phyloP scores from a whole-genome alignment of 2,113 vertebrate genomes.

The Canis aureus region DNA sequence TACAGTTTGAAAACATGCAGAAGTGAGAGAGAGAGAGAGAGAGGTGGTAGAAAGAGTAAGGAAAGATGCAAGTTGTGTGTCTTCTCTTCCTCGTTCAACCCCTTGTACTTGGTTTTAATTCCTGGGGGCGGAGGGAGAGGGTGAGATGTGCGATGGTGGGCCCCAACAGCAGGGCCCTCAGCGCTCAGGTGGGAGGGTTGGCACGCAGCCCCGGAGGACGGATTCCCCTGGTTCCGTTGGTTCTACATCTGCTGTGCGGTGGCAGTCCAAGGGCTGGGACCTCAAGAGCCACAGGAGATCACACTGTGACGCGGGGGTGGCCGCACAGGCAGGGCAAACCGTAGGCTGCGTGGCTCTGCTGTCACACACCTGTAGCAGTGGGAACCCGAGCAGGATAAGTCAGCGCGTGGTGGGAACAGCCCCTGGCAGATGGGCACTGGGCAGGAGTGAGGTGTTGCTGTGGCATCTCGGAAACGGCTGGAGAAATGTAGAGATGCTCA shows the following conservation, averaged over 20 bases:
- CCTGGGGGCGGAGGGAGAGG: neutral
- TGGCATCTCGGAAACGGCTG: neutral
- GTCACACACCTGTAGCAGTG: neutral
- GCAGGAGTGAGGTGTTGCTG: neutral
- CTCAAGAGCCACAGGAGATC: neutral
- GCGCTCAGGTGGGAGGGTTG: neutral
- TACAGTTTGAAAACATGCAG: neutral
- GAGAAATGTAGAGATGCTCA: neutral
- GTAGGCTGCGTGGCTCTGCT: neutral
- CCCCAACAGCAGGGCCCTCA: neutral
- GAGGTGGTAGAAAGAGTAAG: neutral
- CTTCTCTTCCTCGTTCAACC: neutral
- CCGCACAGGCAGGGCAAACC: neutral
- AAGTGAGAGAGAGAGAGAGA: neutral
- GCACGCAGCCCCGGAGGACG: neutral
- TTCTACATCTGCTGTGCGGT: no score
- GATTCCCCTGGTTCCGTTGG: neutral
- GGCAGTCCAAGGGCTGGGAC: neutral
- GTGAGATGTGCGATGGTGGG: neutral
- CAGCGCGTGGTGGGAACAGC: neutral
- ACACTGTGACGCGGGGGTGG: accelerated
- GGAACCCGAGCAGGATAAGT: neutral
- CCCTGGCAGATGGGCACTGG: neutral
- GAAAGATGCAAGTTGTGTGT: neutral
- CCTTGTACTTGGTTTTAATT: neutral